phyloP scores from a whole-genome alignment of 2,113 vertebrate genomes.

The Excalfactoria chinensis region DNA sequence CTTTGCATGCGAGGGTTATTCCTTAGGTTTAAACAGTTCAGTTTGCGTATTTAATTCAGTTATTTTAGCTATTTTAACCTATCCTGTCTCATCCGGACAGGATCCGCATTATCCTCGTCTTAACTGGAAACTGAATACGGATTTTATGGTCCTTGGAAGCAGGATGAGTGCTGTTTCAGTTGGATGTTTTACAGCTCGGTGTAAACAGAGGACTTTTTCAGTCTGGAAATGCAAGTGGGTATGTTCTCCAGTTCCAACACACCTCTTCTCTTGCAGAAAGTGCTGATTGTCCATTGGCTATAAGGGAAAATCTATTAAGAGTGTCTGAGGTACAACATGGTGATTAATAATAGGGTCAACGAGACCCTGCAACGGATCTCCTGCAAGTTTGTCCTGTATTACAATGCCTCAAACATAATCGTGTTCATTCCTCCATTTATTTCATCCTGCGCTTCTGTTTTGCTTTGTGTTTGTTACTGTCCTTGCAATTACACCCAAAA shows the following conservation, averaged over 20 bases:
- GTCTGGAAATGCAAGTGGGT: neutral
- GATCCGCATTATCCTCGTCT: neutral
- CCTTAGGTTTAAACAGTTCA: neutral
- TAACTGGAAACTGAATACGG: accelerated
- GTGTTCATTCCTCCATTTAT: neutral
- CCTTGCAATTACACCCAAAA: neutral
- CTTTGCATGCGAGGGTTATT: neutral
- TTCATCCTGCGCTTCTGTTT: neutral
- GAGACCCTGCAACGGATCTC: neutral
- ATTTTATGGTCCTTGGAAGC: neutral
- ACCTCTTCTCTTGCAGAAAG: neutral
- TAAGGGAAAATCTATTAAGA: neutral
- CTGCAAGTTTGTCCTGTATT: neutral
- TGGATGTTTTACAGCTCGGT: neutral
- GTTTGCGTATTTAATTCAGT: neutral
- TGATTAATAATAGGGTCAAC: constrained; percentile 18
- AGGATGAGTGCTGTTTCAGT: neutral
- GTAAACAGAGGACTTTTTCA: neutral
- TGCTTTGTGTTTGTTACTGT: neutral
- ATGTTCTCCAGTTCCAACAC: neutral
- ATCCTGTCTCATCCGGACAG: neutral
- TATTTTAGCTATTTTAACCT: neutral
- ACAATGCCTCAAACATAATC: neutral
- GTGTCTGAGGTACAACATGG: neutral
- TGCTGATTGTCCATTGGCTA: neutral